Percentiles rank a stretch among this genome's conserved stretches.
Evolutionary conservation across 1,140 invertebrate genomes (phyloP).

Genomic region (Halictus rubicundus): DNA sequence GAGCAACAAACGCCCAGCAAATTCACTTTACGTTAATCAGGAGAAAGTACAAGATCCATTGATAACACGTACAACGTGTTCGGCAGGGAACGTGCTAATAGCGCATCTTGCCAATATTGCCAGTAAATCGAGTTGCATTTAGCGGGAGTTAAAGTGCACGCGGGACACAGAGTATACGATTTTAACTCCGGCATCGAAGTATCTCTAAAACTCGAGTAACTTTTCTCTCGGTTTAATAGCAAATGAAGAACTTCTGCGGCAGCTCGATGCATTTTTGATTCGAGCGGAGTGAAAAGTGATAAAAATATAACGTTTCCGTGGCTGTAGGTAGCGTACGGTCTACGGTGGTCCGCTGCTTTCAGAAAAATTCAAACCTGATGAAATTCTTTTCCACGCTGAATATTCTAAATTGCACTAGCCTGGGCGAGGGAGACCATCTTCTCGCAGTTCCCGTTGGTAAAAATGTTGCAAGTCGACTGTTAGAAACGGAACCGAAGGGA

Average conservation of each 20-base stretch:
- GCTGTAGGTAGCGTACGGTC: no score
- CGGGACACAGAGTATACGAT: no score
- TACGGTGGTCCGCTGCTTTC: neutral
- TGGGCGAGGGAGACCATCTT: neutral
- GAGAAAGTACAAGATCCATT: no score
- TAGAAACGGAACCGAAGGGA: neutral
- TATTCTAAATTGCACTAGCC: constrained; percentile 9
- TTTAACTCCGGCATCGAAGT: neutral
- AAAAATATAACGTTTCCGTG: neutral
- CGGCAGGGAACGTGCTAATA: no score
- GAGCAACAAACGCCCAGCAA: no score
- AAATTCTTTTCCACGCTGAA: constrained; percentile 23
- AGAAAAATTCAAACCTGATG: constrained; percentile 13
- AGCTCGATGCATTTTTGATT: neutral
- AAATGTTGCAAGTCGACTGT: neutral
- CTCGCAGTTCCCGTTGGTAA: neutral
- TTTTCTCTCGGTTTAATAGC: neutral
- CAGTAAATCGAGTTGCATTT: no score
- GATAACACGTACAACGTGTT: no score
- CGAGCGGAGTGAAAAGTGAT: neutral
- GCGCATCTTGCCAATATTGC: no score
- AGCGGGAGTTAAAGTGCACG: no score
- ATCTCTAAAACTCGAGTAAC: neutral
- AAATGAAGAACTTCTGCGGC: neutral
- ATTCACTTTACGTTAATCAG: no score